A percentile compares a stretch with the other conserved stretches of the same genome.
phyloP scores from a whole-genome alignment of 2,113 vertebrate genomes.

The Theropithecus gelada region DNA sequence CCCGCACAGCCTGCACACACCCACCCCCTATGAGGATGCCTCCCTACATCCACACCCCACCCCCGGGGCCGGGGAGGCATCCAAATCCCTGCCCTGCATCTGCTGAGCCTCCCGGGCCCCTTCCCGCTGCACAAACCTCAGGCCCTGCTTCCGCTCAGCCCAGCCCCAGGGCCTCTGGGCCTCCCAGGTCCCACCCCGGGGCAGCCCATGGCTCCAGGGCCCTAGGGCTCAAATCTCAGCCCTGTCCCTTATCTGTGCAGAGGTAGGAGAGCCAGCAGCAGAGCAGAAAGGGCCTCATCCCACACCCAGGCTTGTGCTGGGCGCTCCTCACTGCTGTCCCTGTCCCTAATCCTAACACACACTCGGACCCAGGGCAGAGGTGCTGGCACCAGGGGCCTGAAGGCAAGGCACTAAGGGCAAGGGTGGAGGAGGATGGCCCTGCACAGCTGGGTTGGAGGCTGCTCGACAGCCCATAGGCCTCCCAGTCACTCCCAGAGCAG shows the following conservation, averaged over 20 bases:
- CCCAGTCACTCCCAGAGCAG: not conserved
- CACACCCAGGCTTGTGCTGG: not conserved
- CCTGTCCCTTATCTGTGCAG: not conserved
- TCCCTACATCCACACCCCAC: not conserved
- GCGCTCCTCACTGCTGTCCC: not conserved
- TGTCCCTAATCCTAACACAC: too few relatives aligned
- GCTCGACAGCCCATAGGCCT: not conserved
- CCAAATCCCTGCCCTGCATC: not conserved
- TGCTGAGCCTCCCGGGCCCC: not conserved
- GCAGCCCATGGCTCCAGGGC: not conserved
- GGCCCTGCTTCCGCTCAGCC: too few relatives aligned
- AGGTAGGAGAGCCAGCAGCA: too few relatives aligned
- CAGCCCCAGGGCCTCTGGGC: too few relatives aligned
- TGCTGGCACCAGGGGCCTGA: not conserved
- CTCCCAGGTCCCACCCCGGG: too few relatives aligned
- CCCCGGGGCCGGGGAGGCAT: not conserved
- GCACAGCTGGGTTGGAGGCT: not conserved
- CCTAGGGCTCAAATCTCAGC: not conserved
- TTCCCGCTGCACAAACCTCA: too few relatives aligned
- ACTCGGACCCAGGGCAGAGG: too few relatives aligned
- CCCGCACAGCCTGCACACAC: too few relatives aligned
- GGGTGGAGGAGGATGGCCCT: not conserved
- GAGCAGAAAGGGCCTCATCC: not conserved
- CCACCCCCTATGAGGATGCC: not conserved
- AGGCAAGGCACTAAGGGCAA: not conserved